Evolutionary conservation across 2,888 invertebrate species (phyloP).

Genomic region (Drosophila macrothrix): DNA sequence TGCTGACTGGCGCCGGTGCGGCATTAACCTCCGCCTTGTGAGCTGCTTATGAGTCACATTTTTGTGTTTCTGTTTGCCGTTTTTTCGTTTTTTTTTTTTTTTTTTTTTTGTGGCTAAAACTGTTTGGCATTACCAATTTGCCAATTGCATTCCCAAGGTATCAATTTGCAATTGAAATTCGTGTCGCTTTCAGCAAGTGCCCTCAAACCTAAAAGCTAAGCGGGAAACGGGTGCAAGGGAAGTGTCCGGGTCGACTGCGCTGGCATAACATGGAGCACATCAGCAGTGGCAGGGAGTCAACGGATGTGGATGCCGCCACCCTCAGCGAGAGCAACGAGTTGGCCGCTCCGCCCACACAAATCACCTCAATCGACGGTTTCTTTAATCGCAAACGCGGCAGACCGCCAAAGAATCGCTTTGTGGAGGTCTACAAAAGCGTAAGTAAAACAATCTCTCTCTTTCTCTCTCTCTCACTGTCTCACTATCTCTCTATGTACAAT

Average conservation of each 20-base stretch:
- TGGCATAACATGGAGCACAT: slow-evolving; percentile 39
- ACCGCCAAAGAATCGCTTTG: slow-evolving; percentile 98
- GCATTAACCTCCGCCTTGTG: slow-evolving; percentile 17
- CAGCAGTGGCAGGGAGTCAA: slow-evolving; percentile 26
- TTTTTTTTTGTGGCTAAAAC: slow-evolving; percentile 8
- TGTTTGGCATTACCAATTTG: slow-evolving; percentile 34
- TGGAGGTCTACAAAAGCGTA: slow-evolving; percentile 96
- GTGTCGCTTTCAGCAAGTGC: slow-evolving; percentile 42
- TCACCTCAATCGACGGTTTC: slow-evolving; percentile 94
- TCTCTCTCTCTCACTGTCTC: background rate
- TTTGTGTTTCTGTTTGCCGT: background rate
- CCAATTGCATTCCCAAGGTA: slow-evolving; percentile 58
- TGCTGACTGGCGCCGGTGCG: slow-evolving; percentile 56
- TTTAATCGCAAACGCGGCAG: slow-evolving; percentile 96
- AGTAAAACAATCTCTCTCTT: slow-evolving; percentile 82
- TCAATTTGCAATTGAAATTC: slow-evolving; percentile 58
- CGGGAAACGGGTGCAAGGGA: slow-evolving; percentile 14
- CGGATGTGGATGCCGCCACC: slow-evolving; percentile 36
- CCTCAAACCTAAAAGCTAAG: slow-evolving; percentile 17
- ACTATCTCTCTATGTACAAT: background rate
- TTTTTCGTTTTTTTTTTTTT: background rate
- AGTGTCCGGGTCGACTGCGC: background rate
- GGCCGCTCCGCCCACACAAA: slow-evolving; percentile 72
- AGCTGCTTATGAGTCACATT: slow-evolving; percentile 38
- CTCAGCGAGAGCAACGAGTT: slow-evolving; percentile 31